Base-by-base conservation (phyloP, 2,797 vertebrate genomes). In the Picus viridis region DNA sequence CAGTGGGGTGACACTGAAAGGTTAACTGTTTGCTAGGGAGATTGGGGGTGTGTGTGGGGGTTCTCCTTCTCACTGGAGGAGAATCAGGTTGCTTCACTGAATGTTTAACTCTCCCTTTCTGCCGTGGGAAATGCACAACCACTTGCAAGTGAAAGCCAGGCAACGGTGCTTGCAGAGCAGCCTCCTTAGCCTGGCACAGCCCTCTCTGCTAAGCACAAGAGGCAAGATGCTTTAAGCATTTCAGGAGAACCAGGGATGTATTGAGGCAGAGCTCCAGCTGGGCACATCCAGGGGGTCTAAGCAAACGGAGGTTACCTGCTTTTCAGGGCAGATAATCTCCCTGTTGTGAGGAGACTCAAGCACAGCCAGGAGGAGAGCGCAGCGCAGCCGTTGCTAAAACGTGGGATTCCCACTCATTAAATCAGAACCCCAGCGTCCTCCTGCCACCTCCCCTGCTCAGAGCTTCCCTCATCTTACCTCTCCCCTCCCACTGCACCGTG, bases 401-500 rank as follows among this genome's bases (percentile, higher is more conserved):
- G 3, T 0, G 3, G 51, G 19, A 5, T 17, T 41, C 67, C 8
- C n/a, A 16, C 3, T 15, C 7, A 29, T 8, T 8, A 54, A 76
- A 67, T 2, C n/a, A 36, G 23, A 62, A 11, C 3, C 16, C 41
- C 16, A 59, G 1, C 19, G 45, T n/a, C 62, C 13, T 36, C 30
- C 77, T 80, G 39, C 22, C 34, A 17, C 29, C 47, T 47, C 29
- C 16, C 13, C 76, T 18, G 24, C 22, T 16, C 7, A 23, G 16
- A 10, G 6, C 27, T 69, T 22, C 8, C n/a, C 7, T n/a, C 58
- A 63, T 26, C 12, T 36, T n/a, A 15, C 7, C 18, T 39, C 45
- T 70, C 49, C 12, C 12, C 26, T 69, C 34, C n/a, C 36, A 2
- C 36, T 4, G 2, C n/a, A 13, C 5, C 1, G 1, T 2, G 8